Base-by-base conservation (phyloP, 2,797 vertebrate genomes). In the Denticeps clupeoides region DNA sequence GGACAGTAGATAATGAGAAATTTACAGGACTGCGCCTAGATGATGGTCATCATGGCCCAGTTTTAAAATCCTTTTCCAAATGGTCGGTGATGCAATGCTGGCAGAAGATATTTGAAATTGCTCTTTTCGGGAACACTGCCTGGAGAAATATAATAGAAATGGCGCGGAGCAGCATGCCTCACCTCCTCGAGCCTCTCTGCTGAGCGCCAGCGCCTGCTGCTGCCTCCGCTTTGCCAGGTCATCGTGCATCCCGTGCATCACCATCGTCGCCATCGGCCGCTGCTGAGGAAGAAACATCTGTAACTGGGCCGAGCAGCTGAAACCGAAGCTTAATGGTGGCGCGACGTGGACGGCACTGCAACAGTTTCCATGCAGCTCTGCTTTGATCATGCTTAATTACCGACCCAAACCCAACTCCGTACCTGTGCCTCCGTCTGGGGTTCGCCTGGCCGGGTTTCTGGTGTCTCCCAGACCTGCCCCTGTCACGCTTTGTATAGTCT, bases 131-230 rank as follows among this genome's bases (percentile, higher is more conserved):
- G 6, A 25, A 4, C n/a, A n/a, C 19, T 12, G 41, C 24, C 15
- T 4, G 24, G 25, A n/a, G 9, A 10, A 7, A 16, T 25, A 3
- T 7, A 16, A 13, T 12, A 15, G 3, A 33, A 22, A 22, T 16
- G 4, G 16, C 7, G 8, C 16, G 19, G 9, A 29, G 4, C 44
- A 7, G 38, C 19, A 2, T 25, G 0, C 41, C 75, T 71, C 69
- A 91, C 89, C 84, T 16, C 80, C 79, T 44, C 60, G 67, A 49
- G 53, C 74, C 0, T 82, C 82, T 46, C 31, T 74, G 44, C 77
- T 73, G 59, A 89, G 70, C 62, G 74, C 63, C 63, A 64, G 68
- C 7, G 69, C 82, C 49, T 81, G 79, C 58, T 75, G 46, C 65
- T 83, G 79, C 58, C 68, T 77, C 58, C 80, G 79, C 65, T 69